Conservation (phyloP, 35 echinoderm and acorn worm genomes). For the Apostichopus japonicus region DNA sequence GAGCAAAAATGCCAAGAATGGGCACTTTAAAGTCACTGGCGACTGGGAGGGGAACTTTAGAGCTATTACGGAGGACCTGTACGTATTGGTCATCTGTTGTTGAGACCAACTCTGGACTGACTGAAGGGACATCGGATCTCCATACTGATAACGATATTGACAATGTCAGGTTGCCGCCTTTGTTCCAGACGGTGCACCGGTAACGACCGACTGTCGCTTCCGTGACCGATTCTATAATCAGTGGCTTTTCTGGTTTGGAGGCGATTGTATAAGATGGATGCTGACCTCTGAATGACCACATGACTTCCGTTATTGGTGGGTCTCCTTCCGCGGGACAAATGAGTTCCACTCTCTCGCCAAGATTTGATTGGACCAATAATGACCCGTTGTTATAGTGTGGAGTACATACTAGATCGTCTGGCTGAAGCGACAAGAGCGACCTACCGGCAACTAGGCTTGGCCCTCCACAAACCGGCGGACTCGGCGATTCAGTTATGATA, state of each 20-base stretch:
- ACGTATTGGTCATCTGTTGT: background rate
- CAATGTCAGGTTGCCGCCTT: conserved; percentile 53
- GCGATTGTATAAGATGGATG: conserved; percentile 43
- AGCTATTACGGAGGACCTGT: background rate
- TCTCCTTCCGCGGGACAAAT: conserved; percentile 43
- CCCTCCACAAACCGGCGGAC: conserved; percentile 14
- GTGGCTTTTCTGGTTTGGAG: conserved; percentile 47
- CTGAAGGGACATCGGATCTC: background rate
- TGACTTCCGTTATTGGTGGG: conserved; percentile 16
- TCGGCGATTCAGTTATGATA: background rate
- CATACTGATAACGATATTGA: conserved; percentile 37
- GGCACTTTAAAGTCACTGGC: conserved; percentile 47
- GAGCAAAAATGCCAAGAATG: conserved; percentile 37
- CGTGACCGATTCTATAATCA: conserved; percentile 26
- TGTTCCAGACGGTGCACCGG: conserved; percentile 56
- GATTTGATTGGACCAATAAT: background rate
- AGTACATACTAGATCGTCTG: conserved; percentile 37
- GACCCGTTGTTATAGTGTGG: conserved; percentile 44
- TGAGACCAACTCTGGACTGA: background rate
- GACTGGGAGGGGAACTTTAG: conserved; percentile 1
- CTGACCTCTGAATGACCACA: conserved; percentile 52
- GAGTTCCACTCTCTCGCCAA: conserved; percentile 35
- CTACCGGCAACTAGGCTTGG: conserved; percentile 3
- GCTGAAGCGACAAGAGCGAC: background rate
- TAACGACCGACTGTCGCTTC: conserved; percentile 51